Evolutionary conservation across 2,797 vertebrate species (phyloP).

Genomic region (Muscicapa comitata): DNA sequence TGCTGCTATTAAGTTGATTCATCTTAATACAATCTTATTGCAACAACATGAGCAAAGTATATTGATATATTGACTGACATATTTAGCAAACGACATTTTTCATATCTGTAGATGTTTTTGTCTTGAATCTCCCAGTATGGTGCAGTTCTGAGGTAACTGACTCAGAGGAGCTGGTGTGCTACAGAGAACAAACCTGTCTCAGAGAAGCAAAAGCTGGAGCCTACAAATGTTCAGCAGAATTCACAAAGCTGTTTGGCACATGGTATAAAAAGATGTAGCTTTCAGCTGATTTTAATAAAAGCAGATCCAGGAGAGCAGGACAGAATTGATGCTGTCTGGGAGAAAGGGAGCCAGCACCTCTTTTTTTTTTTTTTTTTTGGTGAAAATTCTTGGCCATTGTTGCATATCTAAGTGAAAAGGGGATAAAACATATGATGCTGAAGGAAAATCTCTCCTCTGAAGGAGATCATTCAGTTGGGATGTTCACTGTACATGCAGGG

Average conservation of each 20-base stretch:
- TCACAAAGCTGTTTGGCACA: background rate
- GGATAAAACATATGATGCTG: accelerated
- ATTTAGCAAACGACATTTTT: background rate
- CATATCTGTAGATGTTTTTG: background rate
- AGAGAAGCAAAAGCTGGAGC: background rate
- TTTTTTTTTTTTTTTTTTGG: accelerated
- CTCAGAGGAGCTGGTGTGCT: background rate
- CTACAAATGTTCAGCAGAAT: background rate
- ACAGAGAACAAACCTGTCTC: background rate
- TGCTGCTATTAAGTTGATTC: background rate
- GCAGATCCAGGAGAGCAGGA: accelerated
- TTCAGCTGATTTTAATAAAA: background rate
- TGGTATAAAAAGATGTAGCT: background rate
- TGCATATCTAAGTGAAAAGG: background rate
- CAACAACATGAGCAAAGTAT: background rate
- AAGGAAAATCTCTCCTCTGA: background rate
- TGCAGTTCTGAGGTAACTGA: background rate
- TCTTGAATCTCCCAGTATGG: background rate
- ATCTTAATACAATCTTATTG: background rate
- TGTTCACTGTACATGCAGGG: background rate
- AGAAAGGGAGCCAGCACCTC: background rate
- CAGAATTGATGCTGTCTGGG: background rate
- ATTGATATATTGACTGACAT: background rate
- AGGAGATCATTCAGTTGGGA: background rate
- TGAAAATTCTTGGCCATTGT: background rate